These are phyloP conservation scores for Todus mexicanus DNA, from an alignment of 2,797 vertebrate species.

Conservation along the genomic window DNA sequence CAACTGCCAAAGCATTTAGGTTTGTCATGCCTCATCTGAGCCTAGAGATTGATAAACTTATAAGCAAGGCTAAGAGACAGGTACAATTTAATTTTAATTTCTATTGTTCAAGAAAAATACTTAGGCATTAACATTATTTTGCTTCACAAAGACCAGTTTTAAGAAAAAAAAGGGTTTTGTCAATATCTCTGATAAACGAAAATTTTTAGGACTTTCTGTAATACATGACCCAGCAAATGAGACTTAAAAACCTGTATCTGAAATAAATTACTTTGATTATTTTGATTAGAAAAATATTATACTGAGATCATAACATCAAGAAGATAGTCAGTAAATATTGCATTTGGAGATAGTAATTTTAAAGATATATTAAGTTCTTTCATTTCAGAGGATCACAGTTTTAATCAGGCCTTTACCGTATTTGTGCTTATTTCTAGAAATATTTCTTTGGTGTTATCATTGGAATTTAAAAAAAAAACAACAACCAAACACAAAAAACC, in stretches of 20 bases:
- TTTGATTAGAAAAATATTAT: not conserved
- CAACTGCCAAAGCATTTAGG: not conserved
- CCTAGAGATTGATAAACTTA: not conserved
- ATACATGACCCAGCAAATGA: not conserved
- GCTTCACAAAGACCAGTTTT: not conserved
- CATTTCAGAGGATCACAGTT: not conserved
- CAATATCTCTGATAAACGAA: not conserved
- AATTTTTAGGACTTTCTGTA: not conserved
- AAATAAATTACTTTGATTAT: not conserved
- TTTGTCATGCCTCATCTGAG: not conserved
- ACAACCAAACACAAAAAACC: not conserved
- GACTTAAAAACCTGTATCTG: not conserved
- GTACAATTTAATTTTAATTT: not conserved
- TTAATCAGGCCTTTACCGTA: not conserved
- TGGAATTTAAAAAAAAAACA: not conserved
- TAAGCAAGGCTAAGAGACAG: not conserved
- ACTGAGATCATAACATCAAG: not conserved
- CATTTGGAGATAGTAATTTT: not conserved
- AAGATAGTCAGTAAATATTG: not conserved
- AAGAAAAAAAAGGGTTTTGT: not conserved
- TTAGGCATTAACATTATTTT: not conserved
- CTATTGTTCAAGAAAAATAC: not conserved
- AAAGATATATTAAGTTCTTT: not conserved
- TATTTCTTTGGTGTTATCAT: not conserved
- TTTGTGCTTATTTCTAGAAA: not conserved